Evolutionary conservation across 2,888 invertebrate species (phyloP), one percentile per base, ranked within the genome.

Genomic region (Auanema sp.): DNA sequence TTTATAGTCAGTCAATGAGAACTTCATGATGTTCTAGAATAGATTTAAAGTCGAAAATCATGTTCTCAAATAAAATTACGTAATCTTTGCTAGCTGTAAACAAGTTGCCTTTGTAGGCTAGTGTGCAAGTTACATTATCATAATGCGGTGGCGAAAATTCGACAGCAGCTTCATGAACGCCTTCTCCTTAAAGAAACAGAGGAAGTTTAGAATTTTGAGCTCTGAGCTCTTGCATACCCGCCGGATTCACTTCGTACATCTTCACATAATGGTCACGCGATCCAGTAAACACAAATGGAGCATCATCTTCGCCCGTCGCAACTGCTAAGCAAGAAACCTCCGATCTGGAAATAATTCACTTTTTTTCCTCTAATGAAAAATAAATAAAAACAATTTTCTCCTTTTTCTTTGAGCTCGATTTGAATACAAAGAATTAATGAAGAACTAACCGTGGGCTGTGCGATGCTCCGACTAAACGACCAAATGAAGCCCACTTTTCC

Each of bases 211-310:
- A 14, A 10, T 47, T 3, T 5, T 5, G 5, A 47, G 47, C 21
- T 52, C 14, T 23, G 52, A 4, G 52, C n/a, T 8, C 25, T 56
- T 41, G 18, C 25, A 3, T 50, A 62, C 62, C 56, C 18, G 52
- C 42, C 1, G 56, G 51, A 25, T 47, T 62, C 6, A 76, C 70
- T 52, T 73, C 72, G 51, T 69, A 69, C 75, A 88, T 88, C 88
- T 89, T 89, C 83, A 91, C 90, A 79, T 90, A 90, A 85, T 92
- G 92, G 87, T 92, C 92, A 84, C 92, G 91, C 25, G 90, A 91
- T 65, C 91, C 91, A 18, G 91, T 90, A 41, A 90, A 89, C n/a
- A 91, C 88, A 91, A 66, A 47, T 43, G 68, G 66, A 42, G 58
- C 59, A 51, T 68, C 70, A 16, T 67, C 68, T 6, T 77, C 90